These are phyloP conservation scores for Bos indicus DNA, from an alignment of 2,113 vertebrate species.

Conservation along the genomic window DNA sequence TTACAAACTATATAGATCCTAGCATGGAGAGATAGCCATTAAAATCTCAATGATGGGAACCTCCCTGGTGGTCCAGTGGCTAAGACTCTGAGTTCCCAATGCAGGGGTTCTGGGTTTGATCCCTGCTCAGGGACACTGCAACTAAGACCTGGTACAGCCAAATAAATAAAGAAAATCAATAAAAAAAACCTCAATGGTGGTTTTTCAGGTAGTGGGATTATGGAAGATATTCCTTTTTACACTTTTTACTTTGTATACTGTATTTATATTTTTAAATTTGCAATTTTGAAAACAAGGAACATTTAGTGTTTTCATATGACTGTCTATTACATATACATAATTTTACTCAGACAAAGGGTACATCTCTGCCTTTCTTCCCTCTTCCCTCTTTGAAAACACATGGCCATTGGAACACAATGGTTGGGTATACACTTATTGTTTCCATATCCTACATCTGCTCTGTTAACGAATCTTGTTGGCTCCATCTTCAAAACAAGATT, in stretches of 20 bases:
- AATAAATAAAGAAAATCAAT: background rate
- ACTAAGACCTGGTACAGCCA: background rate
- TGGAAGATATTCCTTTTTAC: background rate
- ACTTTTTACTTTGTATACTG: background rate
- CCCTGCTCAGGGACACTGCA: background rate
- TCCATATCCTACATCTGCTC: background rate
- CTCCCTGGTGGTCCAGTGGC: background rate
- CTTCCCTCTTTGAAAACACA: background rate
- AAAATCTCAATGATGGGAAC: background rate
- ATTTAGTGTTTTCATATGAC: background rate
- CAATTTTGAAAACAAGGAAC: background rate
- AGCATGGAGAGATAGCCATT: background rate
- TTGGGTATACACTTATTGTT: background rate
- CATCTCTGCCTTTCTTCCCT: background rate
- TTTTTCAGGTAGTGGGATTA: background rate
- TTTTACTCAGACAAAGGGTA: background rate
- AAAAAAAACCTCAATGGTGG: background rate
- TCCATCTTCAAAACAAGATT: background rate
- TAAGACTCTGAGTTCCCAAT: background rate
- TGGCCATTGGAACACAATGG: background rate
- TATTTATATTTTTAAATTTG: slow-evolving; percentile 3
- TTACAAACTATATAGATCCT: background rate
- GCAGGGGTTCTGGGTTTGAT: background rate
- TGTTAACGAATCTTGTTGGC: background rate
- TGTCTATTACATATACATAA: background rate